Conservation (phyloP, 2,797 vertebrate species). For the Sebastolobus altivelis region DNA sequence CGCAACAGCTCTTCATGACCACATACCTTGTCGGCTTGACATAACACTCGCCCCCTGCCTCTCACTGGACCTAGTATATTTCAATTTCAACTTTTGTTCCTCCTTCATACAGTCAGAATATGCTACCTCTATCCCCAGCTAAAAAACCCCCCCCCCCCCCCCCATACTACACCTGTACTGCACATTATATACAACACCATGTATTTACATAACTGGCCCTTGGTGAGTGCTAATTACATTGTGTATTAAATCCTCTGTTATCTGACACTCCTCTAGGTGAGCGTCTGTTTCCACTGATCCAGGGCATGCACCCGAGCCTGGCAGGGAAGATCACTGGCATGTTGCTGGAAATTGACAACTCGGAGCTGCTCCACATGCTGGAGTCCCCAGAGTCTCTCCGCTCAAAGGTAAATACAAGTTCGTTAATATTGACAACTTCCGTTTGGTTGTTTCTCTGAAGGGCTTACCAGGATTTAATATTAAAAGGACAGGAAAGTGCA, state of each 20-base stretch:
- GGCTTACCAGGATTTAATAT: background rate
- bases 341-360: constrained; percentile 98
- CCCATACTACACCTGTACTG: background rate
- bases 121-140: background rate
- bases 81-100: background rate
- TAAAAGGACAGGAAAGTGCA: background rate
- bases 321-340: constrained; percentile 99
- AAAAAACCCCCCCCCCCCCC: background rate
- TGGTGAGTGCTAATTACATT: background rate
- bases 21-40: background rate
- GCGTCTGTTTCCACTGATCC: constrained; percentile 96
- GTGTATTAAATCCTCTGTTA: background rate
- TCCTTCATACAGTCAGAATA: background rate
- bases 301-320: constrained; percentile 96
- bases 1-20: background rate
- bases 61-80: background rate
- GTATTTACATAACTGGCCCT: background rate
- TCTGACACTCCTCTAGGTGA: constrained; percentile 85
- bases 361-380: constrained; percentile 98
- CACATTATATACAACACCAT: background rate
- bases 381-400: constrained; percentile 98
- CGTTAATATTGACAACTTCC: constrained; percentile 11
- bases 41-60: background rate
- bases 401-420: constrained; percentile 89
- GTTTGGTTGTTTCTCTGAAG: background rate